Conservation (phyloP, 2,113 vertebrate genomes). For the Alethe diademata region DNA sequence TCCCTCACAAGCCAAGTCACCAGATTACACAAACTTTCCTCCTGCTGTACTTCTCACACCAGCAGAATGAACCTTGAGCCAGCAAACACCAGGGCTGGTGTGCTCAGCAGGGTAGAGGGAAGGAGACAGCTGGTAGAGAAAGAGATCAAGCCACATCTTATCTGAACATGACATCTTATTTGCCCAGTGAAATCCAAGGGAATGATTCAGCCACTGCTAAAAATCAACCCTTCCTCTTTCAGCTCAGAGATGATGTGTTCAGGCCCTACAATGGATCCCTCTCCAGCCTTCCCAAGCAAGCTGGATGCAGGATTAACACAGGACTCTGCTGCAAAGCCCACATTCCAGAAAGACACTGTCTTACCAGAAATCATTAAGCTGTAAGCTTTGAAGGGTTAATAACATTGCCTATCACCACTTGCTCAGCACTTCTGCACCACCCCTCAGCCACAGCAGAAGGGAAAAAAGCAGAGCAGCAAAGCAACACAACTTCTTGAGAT, state of each 20-base stretch:
- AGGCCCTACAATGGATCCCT: background rate
- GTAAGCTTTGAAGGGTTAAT: background rate
- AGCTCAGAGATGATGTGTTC: background rate
- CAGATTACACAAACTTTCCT: slow-evolving; percentile 56
- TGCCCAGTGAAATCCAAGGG: background rate
- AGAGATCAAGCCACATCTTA: background rate
- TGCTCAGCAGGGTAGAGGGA: background rate
- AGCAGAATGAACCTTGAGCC: slow-evolving; percentile 41
- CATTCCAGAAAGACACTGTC: background rate
- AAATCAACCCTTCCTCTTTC: background rate
- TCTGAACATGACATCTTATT: background rate
- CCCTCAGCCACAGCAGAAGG: background rate
- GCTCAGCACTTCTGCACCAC: background rate
- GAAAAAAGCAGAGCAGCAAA: background rate
- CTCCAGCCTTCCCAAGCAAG: background rate
- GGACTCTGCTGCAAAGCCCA: background rate
- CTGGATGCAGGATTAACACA: background rate
- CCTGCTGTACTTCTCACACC: background rate
- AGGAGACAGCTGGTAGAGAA: background rate
- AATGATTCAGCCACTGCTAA: background rate
- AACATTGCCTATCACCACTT: background rate
- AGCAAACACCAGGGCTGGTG: background rate
- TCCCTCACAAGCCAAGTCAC: slow-evolving; percentile 25
- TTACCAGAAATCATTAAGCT: background rate
- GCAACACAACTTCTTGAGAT: background rate